phyloP scores from a whole-genome alignment of 1,140 invertebrate species.

The Drosophila lacertosa region DNA sequence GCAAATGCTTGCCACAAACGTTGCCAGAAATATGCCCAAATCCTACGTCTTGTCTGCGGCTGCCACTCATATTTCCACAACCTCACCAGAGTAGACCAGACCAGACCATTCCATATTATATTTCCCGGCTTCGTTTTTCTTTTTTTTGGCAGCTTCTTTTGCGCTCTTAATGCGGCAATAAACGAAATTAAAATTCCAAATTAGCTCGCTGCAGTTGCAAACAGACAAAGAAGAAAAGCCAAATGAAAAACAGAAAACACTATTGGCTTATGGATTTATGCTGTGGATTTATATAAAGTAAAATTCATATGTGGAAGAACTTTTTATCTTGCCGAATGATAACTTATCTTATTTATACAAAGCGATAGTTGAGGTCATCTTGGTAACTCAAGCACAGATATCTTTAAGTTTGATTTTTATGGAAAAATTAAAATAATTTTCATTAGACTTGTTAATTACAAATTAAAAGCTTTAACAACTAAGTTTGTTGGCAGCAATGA shows the following conservation, averaged over 20 bases:
- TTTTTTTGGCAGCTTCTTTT: constrained; percentile 61
- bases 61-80: constrained; percentile 40
- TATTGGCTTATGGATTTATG: constrained; percentile 10
- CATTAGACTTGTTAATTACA: too few species aligned
- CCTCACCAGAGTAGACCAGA: background rate
- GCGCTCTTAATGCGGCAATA: constrained; percentile 71
- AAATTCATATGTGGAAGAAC: background rate
- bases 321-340: too few species aligned
- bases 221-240: constrained; percentile 20
- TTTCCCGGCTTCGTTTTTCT: constrained; percentile 8
- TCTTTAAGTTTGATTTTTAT: too few species aligned
- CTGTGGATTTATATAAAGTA: background rate
- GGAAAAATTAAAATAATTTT: too few species aligned
- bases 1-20: constrained; percentile 36
- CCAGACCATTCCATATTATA: constrained; percentile 4
- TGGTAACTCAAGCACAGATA: too few species aligned
- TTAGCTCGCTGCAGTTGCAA: constrained; percentile 69
- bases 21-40: constrained; percentile 35
- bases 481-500: background rate
- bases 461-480: background rate
- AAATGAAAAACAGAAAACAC: background rate
- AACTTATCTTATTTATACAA: too few species aligned
- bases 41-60: constrained; percentile 56
- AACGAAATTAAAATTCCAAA: constrained; percentile 75
- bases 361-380: too few species aligned